Percentiles rank a stretch among this genome's conserved stretches.
These are phyloP conservation scores for Hippocampus mohnikei DNA, from an alignment of 2,113 vertebrate species.

Conservation along the genomic window DNA sequence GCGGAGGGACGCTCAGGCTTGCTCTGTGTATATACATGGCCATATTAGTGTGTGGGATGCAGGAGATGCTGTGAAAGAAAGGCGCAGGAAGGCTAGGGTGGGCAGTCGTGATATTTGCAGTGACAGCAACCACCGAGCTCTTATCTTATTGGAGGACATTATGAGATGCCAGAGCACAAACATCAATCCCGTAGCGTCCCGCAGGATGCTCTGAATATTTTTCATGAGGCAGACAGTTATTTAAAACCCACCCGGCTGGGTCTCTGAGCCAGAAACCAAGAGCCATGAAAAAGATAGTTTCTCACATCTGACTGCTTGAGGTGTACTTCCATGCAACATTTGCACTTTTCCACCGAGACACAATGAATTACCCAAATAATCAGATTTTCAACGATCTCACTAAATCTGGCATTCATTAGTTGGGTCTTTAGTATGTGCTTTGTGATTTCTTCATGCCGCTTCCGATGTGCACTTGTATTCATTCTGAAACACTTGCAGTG, in stretches of 20 bases:
- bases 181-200: slow-evolving; percentile 55
- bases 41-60: slow-evolving; percentile 42
- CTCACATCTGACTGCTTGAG: slow-evolving; percentile 35
- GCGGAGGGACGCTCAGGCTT: slow-evolving; percentile 31
- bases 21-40: slow-evolving; percentile 15
- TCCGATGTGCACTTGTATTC: neutral
- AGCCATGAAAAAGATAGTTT: slow-evolving; percentile 30
- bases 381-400: slow-evolving; percentile 4
- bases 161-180: slow-evolving; percentile 57
- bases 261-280: slow-evolving; percentile 27
- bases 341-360: slow-evolving; percentile 33
- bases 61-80: slow-evolving; percentile 13
- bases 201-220: slow-evolving; percentile 54
- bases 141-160: slow-evolving; percentile 62
- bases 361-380: slow-evolving; percentile 14
- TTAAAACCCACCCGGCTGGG: slow-evolving; percentile 58
- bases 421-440: slow-evolving; percentile 17
- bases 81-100: slow-evolving; percentile 28
- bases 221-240: slow-evolving; percentile 60
- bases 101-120: slow-evolving; percentile 51
- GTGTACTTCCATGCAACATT: slow-evolving; percentile 22
- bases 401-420: slow-evolving; percentile 6
- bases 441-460: slow-evolving; percentile 24
- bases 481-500: slow-evolving; percentile 5
- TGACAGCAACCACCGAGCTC: slow-evolving; percentile 41